Conservation (phyloP, 1,140 invertebrate species). For the Drosophila sucinea region DNA sequence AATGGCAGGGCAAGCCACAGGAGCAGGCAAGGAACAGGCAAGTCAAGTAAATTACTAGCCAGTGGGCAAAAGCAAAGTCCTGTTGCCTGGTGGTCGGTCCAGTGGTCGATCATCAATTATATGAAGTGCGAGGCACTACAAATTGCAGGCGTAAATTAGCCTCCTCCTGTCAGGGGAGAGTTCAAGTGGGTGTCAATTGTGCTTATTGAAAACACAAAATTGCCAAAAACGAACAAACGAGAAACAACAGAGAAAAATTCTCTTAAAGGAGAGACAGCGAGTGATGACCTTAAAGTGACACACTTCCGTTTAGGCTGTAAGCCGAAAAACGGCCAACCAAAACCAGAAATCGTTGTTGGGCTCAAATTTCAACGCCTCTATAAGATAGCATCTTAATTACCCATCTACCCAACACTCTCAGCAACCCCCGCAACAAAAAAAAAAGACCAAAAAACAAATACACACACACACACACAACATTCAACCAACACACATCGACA, state of each 20-base stretch:
- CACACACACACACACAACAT: not conserved
- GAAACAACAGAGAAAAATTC: not conserved
- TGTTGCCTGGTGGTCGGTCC: constrained; percentile 10
- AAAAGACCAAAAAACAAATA: not conserved
- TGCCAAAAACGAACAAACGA: not conserved
- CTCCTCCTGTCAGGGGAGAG: constrained; percentile 20
- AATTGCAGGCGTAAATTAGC: constrained; percentile 73
- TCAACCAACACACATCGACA: constrained; percentile 23
- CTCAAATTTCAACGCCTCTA: constrained; percentile 60
- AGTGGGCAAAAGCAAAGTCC: constrained; percentile 34
- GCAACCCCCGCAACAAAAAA: not conserved
- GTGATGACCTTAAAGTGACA: constrained; percentile 27
- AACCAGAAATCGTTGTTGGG: constrained; percentile 42
- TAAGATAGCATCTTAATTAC: constrained; percentile 75
- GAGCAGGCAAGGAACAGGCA: not conserved
- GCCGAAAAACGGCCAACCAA: constrained; percentile 30
- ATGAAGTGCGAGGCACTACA: constrained; percentile 63
- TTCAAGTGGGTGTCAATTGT: constrained; percentile 54
- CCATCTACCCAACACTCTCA: constrained; percentile 35
- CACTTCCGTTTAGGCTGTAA: constrained; percentile 25
- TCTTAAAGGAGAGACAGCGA: constrained; percentile 13
- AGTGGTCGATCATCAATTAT: constrained; percentile 62
- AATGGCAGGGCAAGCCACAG: no score
- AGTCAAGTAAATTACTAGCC: constrained; percentile 56
- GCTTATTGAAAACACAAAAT: constrained; percentile 69